Conservation (phyloP, 2,113 vertebrate genomes). For the Pseudolaguvia tuberculata region DNA sequence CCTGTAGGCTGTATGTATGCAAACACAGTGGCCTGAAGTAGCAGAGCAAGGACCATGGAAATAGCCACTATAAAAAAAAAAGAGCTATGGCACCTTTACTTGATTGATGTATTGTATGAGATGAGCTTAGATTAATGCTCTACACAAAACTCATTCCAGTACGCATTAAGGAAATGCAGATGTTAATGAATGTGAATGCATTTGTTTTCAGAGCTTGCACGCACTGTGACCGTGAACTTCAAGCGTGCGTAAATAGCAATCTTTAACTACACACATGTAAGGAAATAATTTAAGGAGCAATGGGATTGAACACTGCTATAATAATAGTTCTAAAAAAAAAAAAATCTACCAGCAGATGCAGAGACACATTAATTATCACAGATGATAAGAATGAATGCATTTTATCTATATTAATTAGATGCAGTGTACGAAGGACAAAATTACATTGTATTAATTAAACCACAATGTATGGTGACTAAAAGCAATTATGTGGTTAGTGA, state of each 20-base stretch:
- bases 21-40: slow-evolving; percentile 38
- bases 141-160: slow-evolving; percentile 61
- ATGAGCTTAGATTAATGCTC: slow-evolving; percentile 51
- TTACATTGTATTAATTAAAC: slow-evolving; percentile 69
- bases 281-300: slow-evolving; percentile 35
- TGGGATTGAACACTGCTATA: slow-evolving; percentile 48
- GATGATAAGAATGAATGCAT: slow-evolving; percentile 65
- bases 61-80: slow-evolving; percentile 30
- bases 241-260: slow-evolving; percentile 22
- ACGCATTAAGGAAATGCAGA: slow-evolving; percentile 55
- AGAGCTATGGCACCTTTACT: slow-evolving; percentile 48
- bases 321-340: slow-evolving; percentile 30
- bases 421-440: slow-evolving; percentile 59
- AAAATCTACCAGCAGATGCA: slow-evolving; percentile 46
- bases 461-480: slow-evolving; percentile 48
- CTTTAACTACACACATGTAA: slow-evolving; percentile 44
- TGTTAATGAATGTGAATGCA: slow-evolving; percentile 55
- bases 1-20: slow-evolving; percentile 54
- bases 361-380: slow-evolving; percentile 69
- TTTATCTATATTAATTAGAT: slow-evolving; percentile 66
- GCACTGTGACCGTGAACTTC: too few species aligned
- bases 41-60: slow-evolving; percentile 38
- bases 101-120: slow-evolving; percentile 24
- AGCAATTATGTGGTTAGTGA: slow-evolving; percentile 35
- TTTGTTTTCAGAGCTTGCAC: slow-evolving; percentile 41